Evolutionary conservation across 2,797 vertebrate species (phyloP), one percentile per base, ranked within the genome.

Genomic region (Hypotaenidia philippensis): DNA sequence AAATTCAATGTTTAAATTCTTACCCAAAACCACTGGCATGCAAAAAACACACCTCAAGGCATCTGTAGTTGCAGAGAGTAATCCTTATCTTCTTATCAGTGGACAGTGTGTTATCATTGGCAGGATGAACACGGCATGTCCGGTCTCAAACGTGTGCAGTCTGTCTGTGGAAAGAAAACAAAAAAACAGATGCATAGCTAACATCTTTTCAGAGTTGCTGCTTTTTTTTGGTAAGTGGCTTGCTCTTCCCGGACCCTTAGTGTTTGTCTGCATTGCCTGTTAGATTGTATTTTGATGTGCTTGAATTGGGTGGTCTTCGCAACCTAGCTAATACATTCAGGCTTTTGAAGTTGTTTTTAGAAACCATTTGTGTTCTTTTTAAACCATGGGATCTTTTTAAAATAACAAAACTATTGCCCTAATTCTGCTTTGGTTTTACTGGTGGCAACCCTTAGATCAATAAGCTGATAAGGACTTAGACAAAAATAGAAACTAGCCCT

Each of bases 311-410:
- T 89, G 71, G 45, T 81, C 69, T 78, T 94, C 59, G 32, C 53
- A 65, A 29, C n/a, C 31, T 38, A 6, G 27, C 59, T 72, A 50
- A 40, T 32, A 36, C 3, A 1, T 53, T 89, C 34, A 78, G 38
- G 27, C 64, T 89, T 84, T 83, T 34, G 26, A 70, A 79, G 74
- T 45, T 82, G 70, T 56, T 92, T 93, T 82, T 74, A 78, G 70
- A 92, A 82, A 68, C 26, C 47, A 65, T 88, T 83, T 60, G n/a
- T 93, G 47, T 63, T 85, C 87, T 89, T 94, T 94, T 87, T 53
- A 68, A 92, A 44, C 32, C 19, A 40, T 31, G n/a, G 26, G 36
- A 61, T n/a, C 57, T 80, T 53, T 44, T 85, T 90, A 79, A 84
- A 92, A 94, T 74, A 83, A 89, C 71, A 78, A 80, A 44, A 65